phyloP scores from a whole-genome alignment of 2,113 vertebrate species.

The Thamnophis sirtalis region DNA sequence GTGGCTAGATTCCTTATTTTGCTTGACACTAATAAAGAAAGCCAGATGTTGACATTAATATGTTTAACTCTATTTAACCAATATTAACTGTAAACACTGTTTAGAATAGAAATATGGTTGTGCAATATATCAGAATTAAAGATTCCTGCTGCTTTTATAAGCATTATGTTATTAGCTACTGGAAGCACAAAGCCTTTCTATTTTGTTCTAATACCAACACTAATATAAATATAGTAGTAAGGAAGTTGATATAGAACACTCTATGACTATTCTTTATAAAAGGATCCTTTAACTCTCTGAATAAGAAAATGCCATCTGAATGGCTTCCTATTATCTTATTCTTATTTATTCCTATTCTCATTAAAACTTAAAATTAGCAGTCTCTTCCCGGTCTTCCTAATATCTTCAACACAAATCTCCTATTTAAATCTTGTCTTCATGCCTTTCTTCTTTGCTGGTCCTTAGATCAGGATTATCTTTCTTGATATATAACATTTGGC shows the following conservation, averaged over 20 bases:
- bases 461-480: not conserved
- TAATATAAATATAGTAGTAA: not conserved
- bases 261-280: not conserved
- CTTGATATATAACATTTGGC: not conserved
- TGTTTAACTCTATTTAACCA: not conserved
- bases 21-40: not conserved
- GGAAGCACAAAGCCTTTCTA: not conserved
- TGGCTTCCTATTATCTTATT: not conserved
- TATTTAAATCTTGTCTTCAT: not conserved
- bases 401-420: not conserved
- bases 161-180: not conserved
- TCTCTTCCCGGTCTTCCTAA: not conserved
- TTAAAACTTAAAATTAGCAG: not conserved
- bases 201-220: not conserved
- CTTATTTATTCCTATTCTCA: not conserved
- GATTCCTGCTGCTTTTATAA: not conserved
- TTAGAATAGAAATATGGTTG: not conserved
- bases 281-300: not conserved
- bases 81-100: not conserved
- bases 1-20: not conserved
- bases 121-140: not conserved
- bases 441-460: not conserved
- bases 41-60: not conserved
- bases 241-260: not conserved
- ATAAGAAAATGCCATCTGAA: not conserved